Evolutionary conservation across 2,888 invertebrate species (phyloP).

Genomic region (Flexamia atlantica): DNA sequence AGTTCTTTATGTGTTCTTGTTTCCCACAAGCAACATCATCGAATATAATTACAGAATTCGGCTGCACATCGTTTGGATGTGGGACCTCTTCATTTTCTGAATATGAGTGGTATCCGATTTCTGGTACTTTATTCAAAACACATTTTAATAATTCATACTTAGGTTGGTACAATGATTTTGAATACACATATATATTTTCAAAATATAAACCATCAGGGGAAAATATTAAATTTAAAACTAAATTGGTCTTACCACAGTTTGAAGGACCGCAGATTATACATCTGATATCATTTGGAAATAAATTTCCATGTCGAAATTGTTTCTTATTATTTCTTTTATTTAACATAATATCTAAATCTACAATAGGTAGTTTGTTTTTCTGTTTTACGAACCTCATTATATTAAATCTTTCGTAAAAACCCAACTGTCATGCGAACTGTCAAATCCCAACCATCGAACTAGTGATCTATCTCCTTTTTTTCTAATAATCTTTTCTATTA

Average conservation of each 20-base stretch:
- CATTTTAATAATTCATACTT: slow-evolving; percentile 53
- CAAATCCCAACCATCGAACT: slow-evolving; percentile 30
- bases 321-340: not conserved
- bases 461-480: slow-evolving; percentile 17
- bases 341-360: slow-evolving; percentile 17
- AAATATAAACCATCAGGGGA: slow-evolving; percentile 31
- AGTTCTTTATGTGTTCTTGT: slow-evolving; percentile 50
- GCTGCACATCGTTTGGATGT: slow-evolving; percentile 12
- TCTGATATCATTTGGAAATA: slow-evolving; percentile 23
- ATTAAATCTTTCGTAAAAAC: not conserved
- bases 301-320: not conserved
- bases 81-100: slow-evolving; percentile 48
- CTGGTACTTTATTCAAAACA: not conserved
- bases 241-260: slow-evolving; percentile 52
- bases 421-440: slow-evolving; percentile 39
- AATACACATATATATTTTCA: too few relatives aligned
- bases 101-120: slow-evolving; percentile 43
- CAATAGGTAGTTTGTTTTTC: not conserved
- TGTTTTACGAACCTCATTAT: slow-evolving; percentile 24
- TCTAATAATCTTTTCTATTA: slow-evolving; percentile 32
- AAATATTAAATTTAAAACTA: slow-evolving; percentile 46
- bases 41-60: slow-evolving; percentile 57
- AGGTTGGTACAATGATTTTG: too few relatives aligned
- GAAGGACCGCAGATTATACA: too few relatives aligned
- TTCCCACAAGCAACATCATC: slow-evolving; percentile 56